Evolutionary conservation across 2,797 vertebrate genomes (phyloP).

Genomic region (Arvicola amphibius): DNA sequence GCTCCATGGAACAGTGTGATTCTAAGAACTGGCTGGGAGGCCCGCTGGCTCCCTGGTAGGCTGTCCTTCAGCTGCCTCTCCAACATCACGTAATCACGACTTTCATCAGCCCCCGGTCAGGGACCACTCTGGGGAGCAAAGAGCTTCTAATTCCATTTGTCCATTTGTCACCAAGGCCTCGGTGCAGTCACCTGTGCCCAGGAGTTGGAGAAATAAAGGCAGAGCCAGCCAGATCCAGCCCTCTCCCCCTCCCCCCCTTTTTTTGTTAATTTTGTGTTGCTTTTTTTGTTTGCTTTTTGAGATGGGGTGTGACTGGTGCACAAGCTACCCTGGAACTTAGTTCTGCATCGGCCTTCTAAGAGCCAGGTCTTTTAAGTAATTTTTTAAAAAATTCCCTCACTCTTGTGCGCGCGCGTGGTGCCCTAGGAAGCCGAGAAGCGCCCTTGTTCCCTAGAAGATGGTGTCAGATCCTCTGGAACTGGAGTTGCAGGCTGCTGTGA

Average conservation of each 20-base stretch:
- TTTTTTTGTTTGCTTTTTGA: background rate
- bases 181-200: background rate
- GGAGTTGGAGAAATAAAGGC: background rate
- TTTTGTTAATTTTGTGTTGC: background rate
- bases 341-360: background rate
- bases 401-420: too few species aligned
- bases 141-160: conserved; percentile 55
- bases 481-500: background rate
- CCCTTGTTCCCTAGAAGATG: background rate
- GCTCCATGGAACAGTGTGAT: conserved; percentile 56
- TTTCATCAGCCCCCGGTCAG: background rate
- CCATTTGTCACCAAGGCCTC: background rate
- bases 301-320: background rate
- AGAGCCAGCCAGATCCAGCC: background rate
- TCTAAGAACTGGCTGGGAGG: conserved; percentile 47
- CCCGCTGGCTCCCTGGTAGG: conserved; percentile 31
- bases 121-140: conserved; percentile 30
- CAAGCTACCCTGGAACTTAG: background rate
- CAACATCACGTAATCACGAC: conserved; percentile 33
- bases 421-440: background rate
- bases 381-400: background rate
- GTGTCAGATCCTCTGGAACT: background rate
- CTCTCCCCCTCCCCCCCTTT: background rate
- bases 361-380: background rate
- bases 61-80: background rate